phyloP scores from a whole-genome alignment of 64 coral and sea anemone genomes.

The Actinia equina region DNA sequence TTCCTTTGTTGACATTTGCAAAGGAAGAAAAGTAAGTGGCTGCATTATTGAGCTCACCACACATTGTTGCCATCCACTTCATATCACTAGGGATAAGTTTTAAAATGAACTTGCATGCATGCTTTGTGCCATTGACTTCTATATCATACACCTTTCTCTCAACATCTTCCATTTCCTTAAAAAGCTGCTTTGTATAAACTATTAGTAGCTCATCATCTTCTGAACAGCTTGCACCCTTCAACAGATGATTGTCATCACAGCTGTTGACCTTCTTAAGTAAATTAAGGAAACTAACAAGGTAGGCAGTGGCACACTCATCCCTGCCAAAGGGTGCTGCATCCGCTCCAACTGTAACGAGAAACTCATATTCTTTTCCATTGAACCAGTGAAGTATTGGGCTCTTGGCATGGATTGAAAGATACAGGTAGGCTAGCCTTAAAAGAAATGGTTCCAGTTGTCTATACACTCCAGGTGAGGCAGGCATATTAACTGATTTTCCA shows the following conservation, averaged over 20 bases:
- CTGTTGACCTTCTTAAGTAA: slow-evolving; percentile 36
- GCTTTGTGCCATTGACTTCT: not conserved
- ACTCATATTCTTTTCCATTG: slow-evolving; percentile 34
- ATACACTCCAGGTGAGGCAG: slow-evolving; percentile 48
- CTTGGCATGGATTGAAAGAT: slow-evolving; percentile 44
- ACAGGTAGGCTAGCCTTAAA: slow-evolving; percentile 61
- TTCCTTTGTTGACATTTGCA: slow-evolving; percentile 15
- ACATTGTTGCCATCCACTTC: slow-evolving; percentile 22
- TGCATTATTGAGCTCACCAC: slow-evolving; percentile 40
- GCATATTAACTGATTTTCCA: slow-evolving; percentile 22
- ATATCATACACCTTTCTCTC: slow-evolving; percentile 31
- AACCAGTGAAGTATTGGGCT: slow-evolving; percentile 46
- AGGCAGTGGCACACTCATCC: slow-evolving; percentile 44
- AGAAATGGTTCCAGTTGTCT: slow-evolving; percentile 65
- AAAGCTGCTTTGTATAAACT: slow-evolving; percentile 48
- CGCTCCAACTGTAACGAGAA: slow-evolving; percentile 15
- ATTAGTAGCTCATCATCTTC: slow-evolving; percentile 33
- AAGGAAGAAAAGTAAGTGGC: slow-evolving; percentile 22
- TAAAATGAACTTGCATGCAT: not conserved
- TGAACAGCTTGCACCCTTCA: slow-evolving; percentile 46
- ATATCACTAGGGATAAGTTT: slow-evolving; percentile 10
- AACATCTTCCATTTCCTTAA: slow-evolving; percentile 47
- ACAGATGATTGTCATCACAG: slow-evolving; percentile 49
- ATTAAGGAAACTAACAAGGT: slow-evolving; percentile 48
- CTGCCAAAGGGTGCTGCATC: slow-evolving; percentile 64